These are phyloP conservation scores for Eudasyphora cyanicolor DNA, from an alignment of 2,888 invertebrate genomes.

Conservation along the genomic window DNA sequence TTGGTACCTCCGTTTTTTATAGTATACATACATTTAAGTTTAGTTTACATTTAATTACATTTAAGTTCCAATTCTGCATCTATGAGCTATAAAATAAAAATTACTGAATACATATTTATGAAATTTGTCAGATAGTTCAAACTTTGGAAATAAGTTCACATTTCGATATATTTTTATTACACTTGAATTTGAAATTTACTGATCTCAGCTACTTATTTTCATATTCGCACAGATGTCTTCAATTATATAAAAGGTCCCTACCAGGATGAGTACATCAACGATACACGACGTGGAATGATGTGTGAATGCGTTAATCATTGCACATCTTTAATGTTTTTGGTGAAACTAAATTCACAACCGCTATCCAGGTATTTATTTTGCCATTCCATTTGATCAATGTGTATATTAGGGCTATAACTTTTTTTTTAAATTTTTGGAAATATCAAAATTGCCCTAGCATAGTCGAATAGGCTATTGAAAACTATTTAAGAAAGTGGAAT, in stretches of 20 bases:
- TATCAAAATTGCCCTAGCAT: too few relatives aligned
- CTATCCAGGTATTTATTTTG: conserved; percentile 50
- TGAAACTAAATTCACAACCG: conserved; percentile 68
- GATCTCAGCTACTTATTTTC: background rate
- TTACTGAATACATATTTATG: too few relatives aligned
- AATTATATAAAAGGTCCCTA: conserved; percentile 66
- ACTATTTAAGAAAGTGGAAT: too few relatives aligned
- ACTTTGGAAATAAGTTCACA: background rate
- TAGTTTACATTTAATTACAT: too few relatives aligned
- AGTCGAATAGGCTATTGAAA: too few relatives aligned
- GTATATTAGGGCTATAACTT: too few relatives aligned
- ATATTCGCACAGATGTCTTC: conserved; percentile 68
- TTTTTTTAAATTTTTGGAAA: too few relatives aligned
- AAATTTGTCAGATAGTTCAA: too few relatives aligned
- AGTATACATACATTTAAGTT: too few relatives aligned
- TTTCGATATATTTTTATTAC: background rate
- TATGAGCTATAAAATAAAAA: too few relatives aligned
- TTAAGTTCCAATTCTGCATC: too few relatives aligned
- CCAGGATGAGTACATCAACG: conserved; percentile 70
- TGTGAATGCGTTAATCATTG: conserved; percentile 75
- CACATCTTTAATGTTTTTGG: conserved; percentile 67
- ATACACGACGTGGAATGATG: conserved; percentile 69
- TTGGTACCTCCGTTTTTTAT: too few relatives aligned
- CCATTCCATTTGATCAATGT: background rate
- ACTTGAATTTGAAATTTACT: background rate